Evolutionary conservation across 2,888 invertebrate genomes (phyloP), one percentile per base, ranked within the genome.

Genomic region (Apodemia hepburni): DNA sequence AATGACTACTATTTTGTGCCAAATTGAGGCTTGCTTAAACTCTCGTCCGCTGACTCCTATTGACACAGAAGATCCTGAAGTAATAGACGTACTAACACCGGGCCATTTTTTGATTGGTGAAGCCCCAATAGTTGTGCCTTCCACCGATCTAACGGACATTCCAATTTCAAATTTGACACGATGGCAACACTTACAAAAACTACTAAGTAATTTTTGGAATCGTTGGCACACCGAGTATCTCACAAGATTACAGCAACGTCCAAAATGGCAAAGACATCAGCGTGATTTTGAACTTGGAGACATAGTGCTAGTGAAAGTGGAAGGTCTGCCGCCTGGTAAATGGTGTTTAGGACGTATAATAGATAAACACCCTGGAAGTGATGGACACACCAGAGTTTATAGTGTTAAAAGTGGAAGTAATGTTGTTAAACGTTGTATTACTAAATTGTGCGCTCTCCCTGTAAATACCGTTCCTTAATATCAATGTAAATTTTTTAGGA

Each of bases 1-100:
- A 58, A 59, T 69, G 35, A 42, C 65, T n/a, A 70, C 68, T 0
- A 33, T 68, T 4, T 33, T 69, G 9, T n/a, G 35, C 15, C 69
- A 71, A 64, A 65, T 69, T 8, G 69, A 69, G 22, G 65, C 68
- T 12, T 71, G 69, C 15, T 57, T 69, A 0, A 69, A 71, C 54
- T 71, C 69, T 9, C 45, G 71, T 3, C 69, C 68, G n/a, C 12
- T 59, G 17, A 17, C 6, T 54, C 61, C 49, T 33, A 18, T 61
- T 11, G 51, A 61, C 27, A 54, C 49, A 35, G 35, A 18, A 27
- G 61, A 51, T 18, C 54, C 33, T 9, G 54, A 61, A 11, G 29
- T 38, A 27, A 35, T 22, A 38, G 35, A 38, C 1, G 35, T 27
- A 38, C 38, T 54, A 15, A 18, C 62, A 18, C 61, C 61, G 35